Evolutionary conservation across 2,797 vertebrate species (phyloP), one percentile per base, ranked within the genome.

Genomic region (Gobionotothen gibberifrons): DNA sequence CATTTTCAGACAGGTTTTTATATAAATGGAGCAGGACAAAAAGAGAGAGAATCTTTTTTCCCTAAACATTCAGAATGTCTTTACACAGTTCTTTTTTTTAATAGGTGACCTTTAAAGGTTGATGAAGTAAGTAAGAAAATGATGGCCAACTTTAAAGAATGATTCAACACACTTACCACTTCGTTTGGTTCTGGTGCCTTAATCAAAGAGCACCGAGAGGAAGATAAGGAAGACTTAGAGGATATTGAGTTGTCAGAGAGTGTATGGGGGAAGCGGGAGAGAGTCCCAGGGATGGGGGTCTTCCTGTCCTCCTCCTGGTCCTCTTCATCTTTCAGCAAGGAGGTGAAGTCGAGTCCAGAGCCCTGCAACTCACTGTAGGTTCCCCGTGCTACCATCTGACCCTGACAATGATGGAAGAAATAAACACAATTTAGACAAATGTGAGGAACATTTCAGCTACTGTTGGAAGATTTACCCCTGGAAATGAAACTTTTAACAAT

Each of bases 271-370:
- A 75, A 91, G 69, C 89, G 85, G 3, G 90, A 77, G 2, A 85
- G 67, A 0, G 47, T 49, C 17, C 59, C 76, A 9, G 84, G 40
- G 56, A 80, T 14, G 19, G 93, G 89, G 54, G 89, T 52, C 15
- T 77, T 89, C 82, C 0, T 53, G 43, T 43, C 93, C 88, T 87
- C 81, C 14, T 96, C 93, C 75, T 93, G 89, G 10, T 95, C 95
- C 32, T 96, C 96, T 1, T 95, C 93, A 73, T 94, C 96, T 85
- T 96, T 96, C 75, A 99, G 89, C 82, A 99, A 88, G 74, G 96
- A 96, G 60, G 96, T 95, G 87, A 99, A 98, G 88, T 99, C 96
- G 16, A 99, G 48, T 71, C 97, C 97, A 5, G 95, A 97, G 70
- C 82, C 90, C 79, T 95, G 93, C 75, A 98, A 90, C 71, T 98